Evolutionary conservation across 2,888 invertebrate genomes (phyloP).

Genomic region (Idaea dimidiata): DNA sequence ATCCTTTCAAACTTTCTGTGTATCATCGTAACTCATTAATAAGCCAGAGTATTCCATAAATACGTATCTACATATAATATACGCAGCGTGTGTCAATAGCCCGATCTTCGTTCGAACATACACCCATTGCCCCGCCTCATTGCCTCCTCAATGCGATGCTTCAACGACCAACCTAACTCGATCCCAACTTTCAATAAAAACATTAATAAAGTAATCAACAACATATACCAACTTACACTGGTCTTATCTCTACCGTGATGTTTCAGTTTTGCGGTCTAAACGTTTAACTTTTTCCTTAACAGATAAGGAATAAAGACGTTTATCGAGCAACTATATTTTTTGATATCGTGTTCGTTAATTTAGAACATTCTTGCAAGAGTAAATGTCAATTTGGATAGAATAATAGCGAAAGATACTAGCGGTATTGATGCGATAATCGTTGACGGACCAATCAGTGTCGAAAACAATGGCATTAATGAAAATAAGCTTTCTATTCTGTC

Average conservation of each 20-base stretch:
- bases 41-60: constrained; percentile 56
- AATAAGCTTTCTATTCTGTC: constrained; percentile 16
- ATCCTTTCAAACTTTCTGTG: constrained; percentile 12
- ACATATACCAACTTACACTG: constrained; percentile 65
- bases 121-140: constrained; percentile 76
- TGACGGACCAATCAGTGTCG: constrained; percentile 64
- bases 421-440: constrained; percentile 68
- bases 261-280: constrained; percentile 35
- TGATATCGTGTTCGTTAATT: constrained; percentile 45
- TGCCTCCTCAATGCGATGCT: constrained; percentile 69
- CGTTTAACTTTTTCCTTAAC: constrained; percentile 37
- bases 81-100: constrained; percentile 58
- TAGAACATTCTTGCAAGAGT: constrained; percentile 73
- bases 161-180: constrained; percentile 59
- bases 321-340: constrained; percentile 29
- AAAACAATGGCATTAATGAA: constrained; percentile 51
- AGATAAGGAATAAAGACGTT: constrained; percentile 39
- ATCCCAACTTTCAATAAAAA: constrained; percentile 68
- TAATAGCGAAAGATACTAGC: constrained; percentile 70
- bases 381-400: constrained; percentile 78
- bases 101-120: constrained; percentile 67
- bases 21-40: constrained; percentile 51
- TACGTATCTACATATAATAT: constrained; percentile 44
- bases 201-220: constrained; percentile 69
- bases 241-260: constrained; percentile 46